Conservation (phyloP, 2,888 invertebrate species). For the Lasioglossum marginatum region DNA sequence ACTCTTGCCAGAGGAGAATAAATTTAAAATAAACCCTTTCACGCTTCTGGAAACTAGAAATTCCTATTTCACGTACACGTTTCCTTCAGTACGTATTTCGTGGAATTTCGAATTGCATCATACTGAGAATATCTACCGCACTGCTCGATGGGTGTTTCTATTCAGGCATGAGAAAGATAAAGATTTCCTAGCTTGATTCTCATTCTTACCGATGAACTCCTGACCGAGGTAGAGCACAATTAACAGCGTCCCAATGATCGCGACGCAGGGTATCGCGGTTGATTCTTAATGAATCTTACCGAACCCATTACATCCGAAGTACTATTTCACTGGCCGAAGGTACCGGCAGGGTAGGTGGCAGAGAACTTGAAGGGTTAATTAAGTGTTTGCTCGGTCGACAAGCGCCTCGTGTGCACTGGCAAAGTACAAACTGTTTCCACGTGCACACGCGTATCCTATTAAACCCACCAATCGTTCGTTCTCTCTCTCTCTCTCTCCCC, state of each 20-base stretch:
- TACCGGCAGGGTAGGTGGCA: slow-evolving; percentile 7
- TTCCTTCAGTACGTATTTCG: too few species aligned
- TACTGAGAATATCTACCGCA: too few species aligned
- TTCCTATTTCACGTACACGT: too few species aligned
- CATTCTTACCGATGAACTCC: not conserved
- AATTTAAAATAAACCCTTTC: too few species aligned
- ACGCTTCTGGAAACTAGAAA: too few species aligned
- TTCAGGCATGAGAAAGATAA: too few species aligned
- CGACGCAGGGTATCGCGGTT: not conserved
- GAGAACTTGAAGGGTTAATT: slow-evolving; percentile 78
- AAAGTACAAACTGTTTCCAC: slow-evolving; percentile 55
- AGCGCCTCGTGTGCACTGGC: slow-evolving; percentile 69
- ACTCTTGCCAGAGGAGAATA: too few species aligned
- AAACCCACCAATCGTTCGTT: slow-evolving; percentile 42
- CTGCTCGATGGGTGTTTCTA: too few species aligned
- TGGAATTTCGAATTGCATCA: too few species aligned
- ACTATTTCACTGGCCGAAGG: slow-evolving; percentile 38
- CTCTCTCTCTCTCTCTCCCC: not conserved
- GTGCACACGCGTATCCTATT: slow-evolving; percentile 33
- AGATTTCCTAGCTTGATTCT: not conserved
- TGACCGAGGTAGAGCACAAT: not conserved
- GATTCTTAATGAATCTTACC: slow-evolving; percentile 4
- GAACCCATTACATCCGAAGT: slow-evolving; percentile 22
- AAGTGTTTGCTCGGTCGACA: slow-evolving; percentile 77
- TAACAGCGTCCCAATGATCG: not conserved